phyloP scores from a whole-genome alignment of 1,140 invertebrate species.

The Lepidotrigona ventralis region DNA sequence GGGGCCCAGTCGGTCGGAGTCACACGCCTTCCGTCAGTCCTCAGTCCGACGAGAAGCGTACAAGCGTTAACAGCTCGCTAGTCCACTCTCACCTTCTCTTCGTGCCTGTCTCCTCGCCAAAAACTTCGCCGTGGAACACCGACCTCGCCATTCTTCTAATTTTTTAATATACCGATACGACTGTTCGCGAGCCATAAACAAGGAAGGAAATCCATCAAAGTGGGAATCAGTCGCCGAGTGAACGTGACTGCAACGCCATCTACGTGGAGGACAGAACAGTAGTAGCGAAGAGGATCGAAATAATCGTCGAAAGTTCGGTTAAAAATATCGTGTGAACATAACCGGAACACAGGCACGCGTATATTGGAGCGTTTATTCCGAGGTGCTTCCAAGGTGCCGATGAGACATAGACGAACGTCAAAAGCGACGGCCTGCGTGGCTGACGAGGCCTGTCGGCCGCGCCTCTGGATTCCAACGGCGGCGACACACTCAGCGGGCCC shows the following conservation, averaged over 20 bases:
- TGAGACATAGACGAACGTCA: slow-evolving; percentile 39
- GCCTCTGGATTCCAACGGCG: slow-evolving; percentile 58
- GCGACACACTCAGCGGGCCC: slow-evolving; percentile 32
- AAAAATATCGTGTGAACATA: too few relatives aligned
- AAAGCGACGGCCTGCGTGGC: slow-evolving; percentile 42
- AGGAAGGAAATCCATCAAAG: neutral
- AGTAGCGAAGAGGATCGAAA: neutral
- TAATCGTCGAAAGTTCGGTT: neutral
- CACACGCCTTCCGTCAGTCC: slow-evolving; percentile 59
- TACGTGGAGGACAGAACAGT: neutral
- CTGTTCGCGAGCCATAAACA: neutral
- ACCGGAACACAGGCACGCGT: neutral
- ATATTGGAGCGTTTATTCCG: neutral
- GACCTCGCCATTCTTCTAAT: neutral
- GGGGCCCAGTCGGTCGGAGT: slow-evolving; percentile 51
- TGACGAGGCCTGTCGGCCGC: slow-evolving; percentile 53
- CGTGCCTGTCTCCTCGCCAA: slow-evolving; percentile 7
- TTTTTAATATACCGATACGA: neutral
- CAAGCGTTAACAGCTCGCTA: slow-evolving; percentile 33
- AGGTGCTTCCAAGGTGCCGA: neutral
- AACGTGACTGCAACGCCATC: slow-evolving; percentile 13
- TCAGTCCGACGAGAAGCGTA: slow-evolving; percentile 59
- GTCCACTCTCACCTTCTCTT: slow-evolving; percentile 23
- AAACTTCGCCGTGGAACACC: neutral
- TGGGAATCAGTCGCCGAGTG: neutral